phyloP scores from a whole-genome alignment of 2,113 vertebrate species.

The Dolichallabes microphthalmus region DNA sequence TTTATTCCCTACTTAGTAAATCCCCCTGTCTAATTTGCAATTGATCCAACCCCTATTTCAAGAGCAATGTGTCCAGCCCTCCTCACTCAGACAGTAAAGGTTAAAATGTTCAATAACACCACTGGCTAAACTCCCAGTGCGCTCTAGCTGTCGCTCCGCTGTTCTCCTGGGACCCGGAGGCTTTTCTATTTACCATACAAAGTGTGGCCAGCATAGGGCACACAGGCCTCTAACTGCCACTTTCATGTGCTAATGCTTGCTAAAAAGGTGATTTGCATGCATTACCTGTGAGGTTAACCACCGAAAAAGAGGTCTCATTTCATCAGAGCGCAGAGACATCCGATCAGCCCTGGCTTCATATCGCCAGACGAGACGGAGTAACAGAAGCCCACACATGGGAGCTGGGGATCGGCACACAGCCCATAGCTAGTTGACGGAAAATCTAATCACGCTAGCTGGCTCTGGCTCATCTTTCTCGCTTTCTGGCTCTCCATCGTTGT shows the following conservation, averaged over 20 bases:
- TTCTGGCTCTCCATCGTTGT: background rate
- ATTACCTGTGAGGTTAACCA: constrained; percentile 50
- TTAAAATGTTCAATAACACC: constrained; percentile 43
- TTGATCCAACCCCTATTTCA: background rate
- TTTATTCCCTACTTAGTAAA: background rate
- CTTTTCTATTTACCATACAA: constrained; percentile 43
- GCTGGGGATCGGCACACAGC: constrained; percentile 17
- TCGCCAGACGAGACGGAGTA: constrained; percentile 32
- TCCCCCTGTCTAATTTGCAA: constrained; percentile 13
- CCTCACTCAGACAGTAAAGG: constrained; percentile 15
- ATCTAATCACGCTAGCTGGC: constrained; percentile 41
- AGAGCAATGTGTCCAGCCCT: background rate
- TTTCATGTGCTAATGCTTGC: constrained; percentile 46
- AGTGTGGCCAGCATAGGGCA: constrained; percentile 24
- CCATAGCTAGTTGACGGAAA: constrained; percentile 29
- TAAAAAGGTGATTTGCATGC: constrained; percentile 50
- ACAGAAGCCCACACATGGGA: constrained; percentile 33
- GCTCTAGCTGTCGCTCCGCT: background rate
- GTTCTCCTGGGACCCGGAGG: background rate
- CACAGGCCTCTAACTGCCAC: constrained; percentile 38
- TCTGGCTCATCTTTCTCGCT: constrained; percentile 10
- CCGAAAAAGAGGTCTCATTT: constrained; percentile 39
- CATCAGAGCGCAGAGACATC: constrained; percentile 41
- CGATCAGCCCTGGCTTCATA: constrained; percentile 31
- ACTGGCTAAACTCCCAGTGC: constrained; percentile 26